phyloP scores from a whole-genome alignment of 2,888 invertebrate genomes.

The Schizaphis graminum region DNA sequence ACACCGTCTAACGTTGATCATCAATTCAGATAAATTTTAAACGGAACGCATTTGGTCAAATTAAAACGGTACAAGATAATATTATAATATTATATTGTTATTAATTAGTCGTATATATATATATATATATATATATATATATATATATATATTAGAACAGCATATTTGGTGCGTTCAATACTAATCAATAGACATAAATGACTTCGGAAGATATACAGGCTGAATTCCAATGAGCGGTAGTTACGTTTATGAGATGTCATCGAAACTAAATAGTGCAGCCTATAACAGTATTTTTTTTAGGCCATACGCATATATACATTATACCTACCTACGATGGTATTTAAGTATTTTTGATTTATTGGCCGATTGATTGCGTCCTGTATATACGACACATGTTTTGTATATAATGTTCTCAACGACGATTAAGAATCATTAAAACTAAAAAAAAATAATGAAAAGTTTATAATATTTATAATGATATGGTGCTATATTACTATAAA shows the following conservation, averaged over 20 bases:
- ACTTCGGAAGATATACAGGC: not conserved
- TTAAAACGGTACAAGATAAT: not conserved
- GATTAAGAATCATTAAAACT: not conserved
- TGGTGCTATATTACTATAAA: not conserved
- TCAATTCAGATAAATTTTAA: not conserved
- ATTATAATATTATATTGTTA: not conserved
- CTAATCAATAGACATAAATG: not conserved
- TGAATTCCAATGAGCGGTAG: not conserved
- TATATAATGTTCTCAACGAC: not conserved
- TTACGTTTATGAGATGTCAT: constrained; percentile 9
- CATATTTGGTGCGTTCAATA: not conserved
- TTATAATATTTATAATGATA: not conserved
- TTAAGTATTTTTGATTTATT: constrained; percentile 2
- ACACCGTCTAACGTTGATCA: not conserved
- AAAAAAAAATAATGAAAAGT: not conserved
- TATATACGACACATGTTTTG: not conserved
- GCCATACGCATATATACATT: not conserved
- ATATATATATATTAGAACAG: not conserved
- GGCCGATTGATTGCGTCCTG: not conserved
- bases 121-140: not conserved
- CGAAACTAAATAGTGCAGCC: not conserved
- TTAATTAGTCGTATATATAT: not conserved
- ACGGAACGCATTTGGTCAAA: not conserved
- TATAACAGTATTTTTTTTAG: constrained; percentile 13
- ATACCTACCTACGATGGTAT: not conserved